Percentiles rank a stretch among this genome's conserved stretches.
These are phyloP conservation scores for Pantherophis vulpinus DNA, from an alignment of 2,797 vertebrate genomes.

Conservation along the genomic window DNA sequence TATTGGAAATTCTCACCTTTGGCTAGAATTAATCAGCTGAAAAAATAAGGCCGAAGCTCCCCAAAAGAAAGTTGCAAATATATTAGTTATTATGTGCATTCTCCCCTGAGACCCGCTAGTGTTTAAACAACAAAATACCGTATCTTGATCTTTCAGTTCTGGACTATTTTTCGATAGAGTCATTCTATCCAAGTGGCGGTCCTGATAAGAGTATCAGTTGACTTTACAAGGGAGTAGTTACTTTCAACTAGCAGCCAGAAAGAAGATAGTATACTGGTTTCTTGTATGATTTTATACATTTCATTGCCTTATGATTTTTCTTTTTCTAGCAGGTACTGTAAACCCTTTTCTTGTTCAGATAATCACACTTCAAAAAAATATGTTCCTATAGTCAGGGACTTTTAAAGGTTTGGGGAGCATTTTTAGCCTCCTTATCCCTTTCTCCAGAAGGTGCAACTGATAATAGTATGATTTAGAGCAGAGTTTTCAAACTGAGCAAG, in stretches of 20 bases:
- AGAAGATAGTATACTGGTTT: neutral
- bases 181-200: slow-evolving; percentile 1
- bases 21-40: neutral
- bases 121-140: neutral
- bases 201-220: slow-evolving; percentile 21
- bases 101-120: neutral
- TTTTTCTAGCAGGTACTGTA: neutral
- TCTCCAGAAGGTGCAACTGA: neutral
- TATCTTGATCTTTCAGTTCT: neutral
- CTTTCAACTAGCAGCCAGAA: neutral
- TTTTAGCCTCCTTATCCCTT: neutral
- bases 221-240: neutral
- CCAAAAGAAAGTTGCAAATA: neutral
- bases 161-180: neutral
- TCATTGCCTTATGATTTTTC: neutral
- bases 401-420: neutral
- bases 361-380: neutral
- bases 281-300: neutral
- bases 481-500: neutral
- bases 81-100: neutral
- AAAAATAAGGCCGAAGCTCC: neutral
- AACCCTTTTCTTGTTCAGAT: neutral
- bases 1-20: neutral
- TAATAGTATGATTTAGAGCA: neutral
- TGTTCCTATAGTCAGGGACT: neutral